Evolutionary conservation across 2,797 vertebrate species (phyloP), one percentile per base, ranked within the genome.

Genomic region (Aratinga solstitialis): DNA sequence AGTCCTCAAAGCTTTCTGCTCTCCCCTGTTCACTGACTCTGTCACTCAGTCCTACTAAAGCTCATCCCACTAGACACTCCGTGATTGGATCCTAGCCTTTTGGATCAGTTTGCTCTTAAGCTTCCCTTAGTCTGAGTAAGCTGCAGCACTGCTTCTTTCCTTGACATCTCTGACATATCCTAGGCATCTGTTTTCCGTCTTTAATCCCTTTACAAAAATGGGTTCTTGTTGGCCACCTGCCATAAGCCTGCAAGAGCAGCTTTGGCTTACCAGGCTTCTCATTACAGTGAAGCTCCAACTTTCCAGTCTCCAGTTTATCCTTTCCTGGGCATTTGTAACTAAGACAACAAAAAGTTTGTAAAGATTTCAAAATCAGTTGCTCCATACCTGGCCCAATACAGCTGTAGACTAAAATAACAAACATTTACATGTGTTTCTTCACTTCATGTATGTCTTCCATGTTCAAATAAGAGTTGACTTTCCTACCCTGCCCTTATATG

Each of bases 191-290:
- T 68, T 91, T 94, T 96, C 80, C 7, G 2, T 75, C 81, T 94
- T 89, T 91, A 95, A 95, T 91, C 87, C 71, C 56, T 92, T 94
- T 85, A 89, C 76, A 95, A 92, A 94, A 95, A 90, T 74, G 75
- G 23, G 22, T 80, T 92, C 81, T 80, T 93, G 50, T 58, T 85
- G 66, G 72, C 78, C 90, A 89, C 75, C 78, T 95, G 78, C 89
- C 81, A 21, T 87, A 77, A 87, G 45, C 34, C 72, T 80, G 15
- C 72, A 86, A 78, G 89, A 89, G 34, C 68, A 78, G 62, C 58
- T 94, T 92, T 93, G 75, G 10, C 29, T 90, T 94, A 68, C 68
- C 58, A 89, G 43, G n/a, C 47, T 71, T 84, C 78, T 92, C 65
- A 71, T 87, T 92, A 77, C 66, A 90, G 43, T 15, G 26, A 68